Base-by-base conservation (phyloP, 2,888 invertebrate genomes). In the Osedax frankpressi region DNA sequence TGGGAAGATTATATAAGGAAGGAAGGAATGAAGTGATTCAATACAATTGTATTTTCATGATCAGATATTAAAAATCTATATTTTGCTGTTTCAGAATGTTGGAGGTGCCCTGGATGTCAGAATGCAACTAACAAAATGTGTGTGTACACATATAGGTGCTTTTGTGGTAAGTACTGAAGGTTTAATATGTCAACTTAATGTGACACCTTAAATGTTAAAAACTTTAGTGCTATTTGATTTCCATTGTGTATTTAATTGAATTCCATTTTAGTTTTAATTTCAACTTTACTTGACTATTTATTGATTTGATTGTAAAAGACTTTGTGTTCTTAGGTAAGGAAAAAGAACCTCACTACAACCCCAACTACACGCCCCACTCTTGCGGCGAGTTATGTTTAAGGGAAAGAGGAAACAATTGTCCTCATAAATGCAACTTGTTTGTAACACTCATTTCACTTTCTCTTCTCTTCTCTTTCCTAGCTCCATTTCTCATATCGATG, bases 91-190 rank as follows among this genome's bases (percentile, higher is more conserved):
- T 44, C 19, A 44, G 44, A 44, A 19, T 91, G 91, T 74, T 97
- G 97, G 97, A 89, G 94, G 26, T 97, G 97, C 83, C 96, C 96
- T 0, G 93, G 94, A 0, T 97, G 97, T 83, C 95, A 95, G 84
- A 91, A 92, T 83, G 89, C 90, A 1, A 76, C 79, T n/a, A 76
- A 78, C 24, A 44, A 44, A 19, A 87, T 87, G 28, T 87, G 92
- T 73, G 95, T 95, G 0, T 87, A 87, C 0, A 89, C 91, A 73
- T 96, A 95, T 84, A 87, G 87, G 24, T 97, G 97, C 82, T 95
- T 93, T 86, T 97, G 97, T 83, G 92, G 92, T 28, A 91, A 92
- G 82, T 83, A 19, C 11, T n/a, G n/a, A n/a, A n/a, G n/a, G n/a
- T n/a, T n/a, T n/a, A n/a, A n/a, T n/a, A n/a, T n/a, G n/a, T n/a